Percentiles rank a stretch among this genome's conserved stretches.
Evolutionary conservation across 2,888 invertebrate species (phyloP).

Genomic region (Drosophila birchii): DNA sequence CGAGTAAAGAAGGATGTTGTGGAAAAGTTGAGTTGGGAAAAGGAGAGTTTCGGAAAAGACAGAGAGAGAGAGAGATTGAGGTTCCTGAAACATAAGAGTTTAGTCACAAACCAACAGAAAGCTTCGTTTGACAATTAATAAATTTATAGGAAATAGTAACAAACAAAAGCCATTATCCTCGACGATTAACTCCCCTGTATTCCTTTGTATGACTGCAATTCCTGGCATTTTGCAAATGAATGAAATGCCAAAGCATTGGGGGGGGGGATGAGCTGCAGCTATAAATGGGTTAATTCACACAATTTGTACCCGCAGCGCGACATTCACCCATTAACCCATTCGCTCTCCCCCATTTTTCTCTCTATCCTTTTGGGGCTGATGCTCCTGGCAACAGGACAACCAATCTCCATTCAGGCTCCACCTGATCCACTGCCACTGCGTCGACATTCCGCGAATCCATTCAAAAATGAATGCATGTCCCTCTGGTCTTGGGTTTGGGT

Average conservation of each 20-base stretch:
- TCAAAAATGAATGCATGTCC: slow-evolving; percentile 47
- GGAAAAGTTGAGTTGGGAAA: neutral
- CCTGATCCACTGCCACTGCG: slow-evolving; percentile 40
- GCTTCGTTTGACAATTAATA: neutral
- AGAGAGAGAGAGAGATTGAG: too few species aligned
- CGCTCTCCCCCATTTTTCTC: neutral
- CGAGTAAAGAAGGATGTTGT: slow-evolving; percentile 3
- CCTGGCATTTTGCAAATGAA: neutral
- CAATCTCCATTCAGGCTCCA: slow-evolving; percentile 38
- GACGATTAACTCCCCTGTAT: neutral
- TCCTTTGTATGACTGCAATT: neutral
- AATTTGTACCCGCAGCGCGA: slow-evolving; percentile 29
- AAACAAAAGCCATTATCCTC: neutral
- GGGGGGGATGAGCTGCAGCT: neutral
- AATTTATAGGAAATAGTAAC: neutral
- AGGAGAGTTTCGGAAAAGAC: too few species aligned
- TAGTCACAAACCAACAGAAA: neutral
- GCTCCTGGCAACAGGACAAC: slow-evolving; percentile 18
- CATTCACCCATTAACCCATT: slow-evolving; percentile 34
- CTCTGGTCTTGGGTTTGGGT: neutral
- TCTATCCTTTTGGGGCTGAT: neutral
- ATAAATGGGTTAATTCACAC: slow-evolving; percentile 36
- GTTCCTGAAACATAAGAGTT: too few species aligned
- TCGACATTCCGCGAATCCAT: slow-evolving; percentile 39
- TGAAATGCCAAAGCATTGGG: slow-evolving; percentile 4